These are phyloP conservation scores for Haemorhous mexicanus DNA, from an alignment of 2,113 vertebrate genomes.

Conservation along the genomic window DNA sequence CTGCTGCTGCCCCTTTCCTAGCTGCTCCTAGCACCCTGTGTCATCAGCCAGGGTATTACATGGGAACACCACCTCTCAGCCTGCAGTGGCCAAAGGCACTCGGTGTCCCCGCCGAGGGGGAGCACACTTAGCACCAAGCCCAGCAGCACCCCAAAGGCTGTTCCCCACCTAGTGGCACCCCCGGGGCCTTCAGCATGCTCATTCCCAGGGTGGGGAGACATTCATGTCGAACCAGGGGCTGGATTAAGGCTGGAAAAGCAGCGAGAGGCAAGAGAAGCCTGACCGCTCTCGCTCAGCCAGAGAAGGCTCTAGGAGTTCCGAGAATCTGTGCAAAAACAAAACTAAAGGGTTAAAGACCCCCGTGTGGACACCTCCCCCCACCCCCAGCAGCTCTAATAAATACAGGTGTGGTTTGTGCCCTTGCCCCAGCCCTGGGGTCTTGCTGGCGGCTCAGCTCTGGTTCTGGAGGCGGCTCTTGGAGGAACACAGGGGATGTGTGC, in stretches of 20 bases:
- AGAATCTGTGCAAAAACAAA: slow-evolving; percentile 57
- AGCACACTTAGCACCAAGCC: slow-evolving; percentile 35
- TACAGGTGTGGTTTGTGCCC: not conserved
- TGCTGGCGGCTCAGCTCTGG: rapidly evolving
- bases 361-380: not conserved
- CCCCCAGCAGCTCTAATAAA: slow-evolving; percentile 33
- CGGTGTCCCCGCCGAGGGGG: not conserved
- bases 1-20: not conserved
- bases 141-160: not conserved
- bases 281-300: not conserved
- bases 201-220: rapidly evolving
- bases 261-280: not conserved
- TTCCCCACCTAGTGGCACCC: not conserved
- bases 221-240: not conserved
- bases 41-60: not conserved
- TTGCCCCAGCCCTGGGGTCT: not conserved
- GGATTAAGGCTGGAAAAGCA: slow-evolving; percentile 47
- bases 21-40: not conserved
- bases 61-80: not conserved
- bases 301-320: not conserved
- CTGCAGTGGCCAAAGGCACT: slow-evolving; percentile 37
- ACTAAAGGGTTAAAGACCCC: slow-evolving; percentile 25
- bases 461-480: not conserved
- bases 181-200: not conserved
- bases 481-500: not conserved